Evolutionary conservation across 2,113 vertebrate species (phyloP).

Genomic region (Hippopotamus amphibius): DNA sequence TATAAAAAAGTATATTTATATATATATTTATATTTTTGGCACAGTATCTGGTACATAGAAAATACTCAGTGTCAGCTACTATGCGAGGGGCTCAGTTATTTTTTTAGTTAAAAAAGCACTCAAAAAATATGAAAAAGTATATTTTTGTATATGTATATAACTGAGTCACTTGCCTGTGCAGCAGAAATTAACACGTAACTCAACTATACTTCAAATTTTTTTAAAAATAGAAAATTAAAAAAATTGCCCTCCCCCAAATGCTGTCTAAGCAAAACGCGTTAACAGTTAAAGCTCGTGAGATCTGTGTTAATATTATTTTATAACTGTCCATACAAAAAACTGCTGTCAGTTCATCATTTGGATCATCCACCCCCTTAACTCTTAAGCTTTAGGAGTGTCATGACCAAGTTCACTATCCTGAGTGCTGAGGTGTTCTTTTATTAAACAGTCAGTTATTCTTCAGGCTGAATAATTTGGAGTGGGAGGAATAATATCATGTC

Average conservation of each 20-base stretch:
- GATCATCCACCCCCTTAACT: conserved; percentile 56
- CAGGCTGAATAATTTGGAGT: conserved; percentile 25
- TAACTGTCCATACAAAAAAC: conserved; percentile 45
- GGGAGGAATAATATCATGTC: conserved; percentile 67
- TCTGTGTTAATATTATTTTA: not conserved
- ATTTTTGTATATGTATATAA: no score
- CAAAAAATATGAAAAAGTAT: no score
- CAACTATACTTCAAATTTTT: no score
- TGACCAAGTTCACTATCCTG: conserved; percentile 24
- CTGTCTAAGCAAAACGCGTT: not conserved
- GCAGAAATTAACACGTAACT: no score
- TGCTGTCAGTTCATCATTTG: conserved; percentile 53
- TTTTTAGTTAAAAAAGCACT: not conserved
- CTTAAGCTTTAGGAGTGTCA: conserved; percentile 40
- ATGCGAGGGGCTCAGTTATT: not conserved
- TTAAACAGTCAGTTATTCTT: conserved; percentile 50
- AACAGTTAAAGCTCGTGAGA: not conserved
- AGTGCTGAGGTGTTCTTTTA: conserved; percentile 57
- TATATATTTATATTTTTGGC: not conserved
- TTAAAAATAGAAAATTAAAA: no score
- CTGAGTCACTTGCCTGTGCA: no score
- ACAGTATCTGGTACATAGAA: not conserved
- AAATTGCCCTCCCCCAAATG: no score
- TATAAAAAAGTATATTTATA: no score
- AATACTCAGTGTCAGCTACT: not conserved